Evolutionary conservation across 2,888 invertebrate species (phyloP), one percentile per base, ranked within the genome.

Genomic region (Cancer borealis): DNA sequence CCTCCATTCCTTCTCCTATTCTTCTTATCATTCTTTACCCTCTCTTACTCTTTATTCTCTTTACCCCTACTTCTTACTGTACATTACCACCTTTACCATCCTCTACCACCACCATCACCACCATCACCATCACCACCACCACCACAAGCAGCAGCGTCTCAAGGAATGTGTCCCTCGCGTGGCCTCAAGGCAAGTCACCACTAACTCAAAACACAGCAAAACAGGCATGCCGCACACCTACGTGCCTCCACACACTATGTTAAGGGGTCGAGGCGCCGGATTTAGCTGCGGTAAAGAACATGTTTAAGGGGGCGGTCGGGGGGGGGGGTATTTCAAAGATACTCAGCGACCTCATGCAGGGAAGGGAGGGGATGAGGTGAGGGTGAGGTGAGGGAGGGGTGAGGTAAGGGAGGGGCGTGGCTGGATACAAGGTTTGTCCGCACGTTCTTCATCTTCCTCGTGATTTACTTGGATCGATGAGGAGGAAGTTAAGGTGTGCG

Each of bases 381-480:
- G 26, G 26, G 39, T 10, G 6, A 30, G 4, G 14, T 10, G 12
- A 30, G 10, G 39, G 84, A 30, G 39, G 39, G 30, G 14, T 39
- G 39, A 2, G 14, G 84, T 3, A 3, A 12, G 84, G 39, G 12
- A 39, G 26, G 3, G 84, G 84, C 0, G 12, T 39, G 84, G 39
- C 14, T 39, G 14, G 84, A n/a, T 73, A n/a, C n/a, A 66, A n/a
- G 17, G 39, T 12, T 84, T 84, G 84, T 84, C 84, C 84, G 30
- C 39, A 39, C 84, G 84, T 84, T 39, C 30, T 84, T 84, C 84
- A 39, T 84, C 2, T 84, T 39, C 17, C 39, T 39, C 39, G 84
- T 84, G 84, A 84, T 84, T 84, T 84, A 84, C 84, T 39, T 84
- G 39, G 39, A 84, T 84, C 84, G 84, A 84, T 84, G 39, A 39